A percentile compares a stretch with the other conserved stretches of the same genome.
phyloP scores from a whole-genome alignment of 2,113 vertebrate species.

The Semicossyphus pulcher region DNA sequence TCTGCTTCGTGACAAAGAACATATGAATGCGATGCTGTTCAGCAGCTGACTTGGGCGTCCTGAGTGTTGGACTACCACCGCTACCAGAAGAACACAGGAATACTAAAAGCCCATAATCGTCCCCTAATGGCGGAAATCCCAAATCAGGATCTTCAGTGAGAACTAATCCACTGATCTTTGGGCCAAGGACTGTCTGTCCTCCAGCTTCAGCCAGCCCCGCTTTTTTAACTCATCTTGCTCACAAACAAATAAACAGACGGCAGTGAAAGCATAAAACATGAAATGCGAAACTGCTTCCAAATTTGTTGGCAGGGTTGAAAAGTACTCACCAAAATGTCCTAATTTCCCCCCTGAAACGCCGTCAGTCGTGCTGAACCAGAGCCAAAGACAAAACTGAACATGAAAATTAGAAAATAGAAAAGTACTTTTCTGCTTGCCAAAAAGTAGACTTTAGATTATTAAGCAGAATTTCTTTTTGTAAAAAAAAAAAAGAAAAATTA shows the following conservation, averaged over 20 bases:
- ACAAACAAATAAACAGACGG: conserved; percentile 71
- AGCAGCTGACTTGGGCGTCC: conserved; percentile 12
- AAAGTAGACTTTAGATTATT: not conserved
- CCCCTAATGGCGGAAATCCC: conserved; percentile 69
- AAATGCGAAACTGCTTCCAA: conserved; percentile 57
- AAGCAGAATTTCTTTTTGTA: not conserved
- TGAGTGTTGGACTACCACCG: conserved; percentile 6
- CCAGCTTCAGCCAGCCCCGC: conserved; percentile 45
- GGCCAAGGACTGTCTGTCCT: conserved; percentile 68
- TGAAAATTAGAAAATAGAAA: not conserved
- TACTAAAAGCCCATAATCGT: conserved; percentile 45
- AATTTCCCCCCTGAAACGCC: conserved; percentile 29
- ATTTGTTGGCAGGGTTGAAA: conserved; percentile 62
- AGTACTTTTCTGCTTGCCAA: not conserved
- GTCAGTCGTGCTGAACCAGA: not conserved
- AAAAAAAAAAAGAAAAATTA: not conserved
- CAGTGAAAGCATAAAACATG: conserved; percentile 56
- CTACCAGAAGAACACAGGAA: conserved; percentile 40
- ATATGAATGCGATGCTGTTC: conserved; percentile 33
- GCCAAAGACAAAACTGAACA: not conserved
- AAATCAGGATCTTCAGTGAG: conserved; percentile 65
- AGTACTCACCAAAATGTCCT: conserved; percentile 39
- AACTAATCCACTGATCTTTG: conserved; percentile 67
- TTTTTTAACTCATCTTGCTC: conserved; percentile 51
- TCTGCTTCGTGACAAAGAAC: conserved; percentile 39